Evolutionary conservation across 2,113 vertebrate genomes (phyloP).

Genomic region (Shinisaurus crocodilurus): DNA sequence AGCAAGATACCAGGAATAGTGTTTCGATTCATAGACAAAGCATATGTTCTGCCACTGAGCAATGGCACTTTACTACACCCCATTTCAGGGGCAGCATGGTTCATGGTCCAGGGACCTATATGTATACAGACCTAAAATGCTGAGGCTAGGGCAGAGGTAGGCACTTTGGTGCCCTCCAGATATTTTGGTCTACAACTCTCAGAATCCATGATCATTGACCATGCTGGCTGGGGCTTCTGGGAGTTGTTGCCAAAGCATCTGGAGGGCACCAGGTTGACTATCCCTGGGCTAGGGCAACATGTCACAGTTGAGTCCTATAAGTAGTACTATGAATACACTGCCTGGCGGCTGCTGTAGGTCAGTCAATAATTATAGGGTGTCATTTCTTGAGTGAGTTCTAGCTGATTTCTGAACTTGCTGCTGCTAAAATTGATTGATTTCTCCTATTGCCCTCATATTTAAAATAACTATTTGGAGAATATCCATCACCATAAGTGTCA

Average conservation of each 20-base stretch:
- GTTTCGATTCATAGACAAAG: neutral
- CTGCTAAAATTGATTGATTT: neutral
- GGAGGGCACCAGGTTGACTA: too few species aligned
- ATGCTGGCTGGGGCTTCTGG: too few species aligned
- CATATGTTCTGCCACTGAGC: neutral
- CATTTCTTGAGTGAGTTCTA: neutral
- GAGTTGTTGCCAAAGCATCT: too few species aligned
- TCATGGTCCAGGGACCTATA: neutral
- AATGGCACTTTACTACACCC: neutral
- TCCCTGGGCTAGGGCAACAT: neutral
- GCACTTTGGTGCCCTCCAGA: too few species aligned
- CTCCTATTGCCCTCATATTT: neutral
- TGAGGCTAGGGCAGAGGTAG: neutral
- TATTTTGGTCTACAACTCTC: too few species aligned
- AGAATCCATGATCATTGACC: too few species aligned
- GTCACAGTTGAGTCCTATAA: too few species aligned
- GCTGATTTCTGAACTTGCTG: neutral
- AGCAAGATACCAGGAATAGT: neutral
- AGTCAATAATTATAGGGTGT: neutral
- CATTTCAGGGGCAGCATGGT: neutral
- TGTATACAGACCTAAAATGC: neutral
- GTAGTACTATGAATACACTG: neutral
- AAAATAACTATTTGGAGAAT: neutral
- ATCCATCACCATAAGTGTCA: neutral
- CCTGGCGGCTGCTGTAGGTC: neutral